A percentile compares a stretch with the other conserved stretches of the same genome.
phyloP scores from a whole-genome alignment of 1,140 invertebrate species.

The Tetragnatha versicolor region DNA sequence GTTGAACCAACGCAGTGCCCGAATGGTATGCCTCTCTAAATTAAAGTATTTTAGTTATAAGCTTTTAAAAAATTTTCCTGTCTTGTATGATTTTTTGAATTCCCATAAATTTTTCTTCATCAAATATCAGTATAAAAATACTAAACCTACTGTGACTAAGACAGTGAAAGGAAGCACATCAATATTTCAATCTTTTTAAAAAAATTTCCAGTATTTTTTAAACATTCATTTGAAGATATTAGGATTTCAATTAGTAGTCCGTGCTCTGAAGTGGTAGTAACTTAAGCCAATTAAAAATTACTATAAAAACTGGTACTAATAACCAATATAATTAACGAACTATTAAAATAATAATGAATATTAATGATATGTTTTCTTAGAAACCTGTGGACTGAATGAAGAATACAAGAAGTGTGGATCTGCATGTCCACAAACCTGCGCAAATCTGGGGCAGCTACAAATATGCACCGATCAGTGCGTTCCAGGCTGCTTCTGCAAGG shows the following conservation, averaged over 20 bases:
- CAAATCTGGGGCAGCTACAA: not conserved
- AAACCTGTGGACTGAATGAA: not conserved
- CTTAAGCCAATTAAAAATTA: no score
- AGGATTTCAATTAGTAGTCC: no score
- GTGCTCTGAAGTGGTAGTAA: no score
- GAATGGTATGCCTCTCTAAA: not conserved
- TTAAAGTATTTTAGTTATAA: not conserved
- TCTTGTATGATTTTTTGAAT: not conserved
- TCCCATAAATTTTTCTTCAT: not conserved
- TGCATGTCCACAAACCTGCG: not conserved
- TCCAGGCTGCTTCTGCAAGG: slow-evolving; percentile 26
- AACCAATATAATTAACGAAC: no score
- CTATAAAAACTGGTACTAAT: no score
- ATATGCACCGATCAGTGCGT: not conserved
- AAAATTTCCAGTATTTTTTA: no score
- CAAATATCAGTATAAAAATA: not conserved
- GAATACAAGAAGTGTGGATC: slow-evolving; percentile 5
- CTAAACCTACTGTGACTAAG: no score
- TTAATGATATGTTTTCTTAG: slow-evolving; percentile 3
- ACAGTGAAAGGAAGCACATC: no score
- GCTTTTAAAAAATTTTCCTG: not conserved
- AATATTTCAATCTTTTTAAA: no score
- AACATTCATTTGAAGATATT: no score
- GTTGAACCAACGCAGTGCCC: slow-evolving; percentile 7
- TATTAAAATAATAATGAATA: no score